Evolutionary conservation across 2,888 invertebrate genomes (phyloP).

Genomic region (Nymphalis polychloros): DNA sequence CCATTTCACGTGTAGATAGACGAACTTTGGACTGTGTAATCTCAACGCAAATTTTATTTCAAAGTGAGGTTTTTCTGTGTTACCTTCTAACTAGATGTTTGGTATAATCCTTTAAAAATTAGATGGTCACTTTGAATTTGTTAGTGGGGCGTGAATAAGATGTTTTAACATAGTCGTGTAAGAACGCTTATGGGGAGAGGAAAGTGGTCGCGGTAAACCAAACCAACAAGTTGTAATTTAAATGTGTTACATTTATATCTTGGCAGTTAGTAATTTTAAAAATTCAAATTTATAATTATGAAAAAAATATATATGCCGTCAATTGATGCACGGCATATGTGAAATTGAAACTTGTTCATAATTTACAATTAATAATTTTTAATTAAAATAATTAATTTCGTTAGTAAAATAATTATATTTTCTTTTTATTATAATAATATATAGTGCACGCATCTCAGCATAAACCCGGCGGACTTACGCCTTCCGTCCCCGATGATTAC

Average conservation of each 20-base stretch:
- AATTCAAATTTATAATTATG: too few species aligned
- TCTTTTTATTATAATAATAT: too few species aligned
- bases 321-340: too few species aligned
- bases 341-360: too few species aligned
- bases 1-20: conserved; percentile 30
- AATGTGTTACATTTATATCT: background rate
- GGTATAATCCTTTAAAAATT: conserved; percentile 34
- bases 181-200: conserved; percentile 41
- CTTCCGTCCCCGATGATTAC: too few species aligned
- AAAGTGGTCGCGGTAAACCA: conserved; percentile 43
- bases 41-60: conserved; percentile 35
- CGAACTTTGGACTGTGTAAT: background rate
- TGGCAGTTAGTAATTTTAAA: background rate
- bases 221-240: conserved; percentile 45
- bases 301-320: too few species aligned
- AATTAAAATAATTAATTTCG: too few species aligned
- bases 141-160: conserved; percentile 17
- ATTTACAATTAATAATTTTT: too few species aligned
- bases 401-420: too few species aligned
- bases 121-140: conserved; percentile 13
- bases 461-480: too few species aligned
- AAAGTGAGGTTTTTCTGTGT: conserved; percentile 40
- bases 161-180: conserved; percentile 40
- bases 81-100: conserved; percentile 37
- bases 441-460: too few species aligned